Conservation (phyloP, 64 coral and sea anemone genomes). For the Stylophora pistillata region DNA sequence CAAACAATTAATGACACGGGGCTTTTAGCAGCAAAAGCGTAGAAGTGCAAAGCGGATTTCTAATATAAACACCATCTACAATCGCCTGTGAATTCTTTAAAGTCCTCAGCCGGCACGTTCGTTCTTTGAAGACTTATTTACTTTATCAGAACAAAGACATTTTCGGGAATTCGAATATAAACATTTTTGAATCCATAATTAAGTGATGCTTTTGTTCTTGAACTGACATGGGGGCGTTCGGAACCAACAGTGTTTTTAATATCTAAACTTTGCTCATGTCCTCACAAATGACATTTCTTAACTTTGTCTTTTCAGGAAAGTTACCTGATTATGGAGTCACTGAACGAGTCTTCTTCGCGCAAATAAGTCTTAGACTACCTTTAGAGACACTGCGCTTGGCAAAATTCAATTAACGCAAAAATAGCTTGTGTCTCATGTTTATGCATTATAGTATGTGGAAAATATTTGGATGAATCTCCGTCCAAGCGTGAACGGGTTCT, state of each 20-base stretch:
- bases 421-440: conserved; percentile 1
- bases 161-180: background rate
- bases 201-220: background rate
- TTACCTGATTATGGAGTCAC: background rate
- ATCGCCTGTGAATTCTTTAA: background rate
- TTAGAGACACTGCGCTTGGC: background rate
- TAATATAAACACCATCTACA: background rate
- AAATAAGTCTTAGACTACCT: background rate
- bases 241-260: background rate
- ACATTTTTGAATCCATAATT: conserved; percentile 30
- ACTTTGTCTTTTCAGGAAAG: background rate
- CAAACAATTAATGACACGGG: too few species aligned
- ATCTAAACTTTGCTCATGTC: background rate
- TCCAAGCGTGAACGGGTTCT: conserved; percentile 10
- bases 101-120: background rate
- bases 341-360: too few species aligned
- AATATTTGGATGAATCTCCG: background rate
- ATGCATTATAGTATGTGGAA: background rate
- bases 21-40: too few species aligned
- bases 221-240: background rate
- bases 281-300: background rate
- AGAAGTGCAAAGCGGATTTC: background rate
- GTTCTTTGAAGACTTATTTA: background rate
- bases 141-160: background rate
- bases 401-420: background rate